Conservation (phyloP, 2,113 vertebrate genomes). For the Bubo blakistoni region DNA sequence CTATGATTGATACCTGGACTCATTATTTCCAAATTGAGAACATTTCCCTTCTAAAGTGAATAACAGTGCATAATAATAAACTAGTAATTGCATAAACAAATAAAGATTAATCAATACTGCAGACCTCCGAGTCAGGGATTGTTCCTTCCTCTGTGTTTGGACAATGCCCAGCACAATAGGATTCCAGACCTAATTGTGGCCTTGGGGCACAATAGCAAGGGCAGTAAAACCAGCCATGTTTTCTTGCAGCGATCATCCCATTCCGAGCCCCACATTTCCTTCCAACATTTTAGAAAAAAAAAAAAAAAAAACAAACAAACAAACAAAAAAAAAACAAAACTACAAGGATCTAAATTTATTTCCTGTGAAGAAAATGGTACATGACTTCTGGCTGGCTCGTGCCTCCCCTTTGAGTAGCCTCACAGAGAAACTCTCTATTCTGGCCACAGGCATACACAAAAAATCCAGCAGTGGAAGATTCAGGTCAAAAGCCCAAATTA, state of each 20-base stretch:
- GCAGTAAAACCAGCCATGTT: slow-evolving; percentile 11
- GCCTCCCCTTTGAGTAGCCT: neutral
- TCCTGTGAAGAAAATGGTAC: neutral
- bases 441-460: neutral
- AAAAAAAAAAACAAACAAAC: neutral
- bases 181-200: slow-evolving; percentile 45
- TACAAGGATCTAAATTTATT: neutral
- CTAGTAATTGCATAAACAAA: slow-evolving; percentile 1
- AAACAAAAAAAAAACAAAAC: too few species aligned
- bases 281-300: neutral
- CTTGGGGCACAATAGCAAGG: neutral
- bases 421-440: neutral
- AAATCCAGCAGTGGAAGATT: neutral
- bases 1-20: accelerated
- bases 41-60: neutral
- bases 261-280: neutral
- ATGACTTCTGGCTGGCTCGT: neutral
- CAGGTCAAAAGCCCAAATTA: neutral
- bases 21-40: neutral
- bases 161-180: neutral
- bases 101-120: neutral
- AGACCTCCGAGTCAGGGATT: neutral
- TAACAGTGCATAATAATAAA: neutral
- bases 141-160: slow-evolving; percentile 1
- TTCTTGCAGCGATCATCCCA: neutral